These are phyloP conservation scores for Malurus splendens DNA, from an alignment of 2,797 vertebrate genomes.

Conservation along the genomic window DNA sequence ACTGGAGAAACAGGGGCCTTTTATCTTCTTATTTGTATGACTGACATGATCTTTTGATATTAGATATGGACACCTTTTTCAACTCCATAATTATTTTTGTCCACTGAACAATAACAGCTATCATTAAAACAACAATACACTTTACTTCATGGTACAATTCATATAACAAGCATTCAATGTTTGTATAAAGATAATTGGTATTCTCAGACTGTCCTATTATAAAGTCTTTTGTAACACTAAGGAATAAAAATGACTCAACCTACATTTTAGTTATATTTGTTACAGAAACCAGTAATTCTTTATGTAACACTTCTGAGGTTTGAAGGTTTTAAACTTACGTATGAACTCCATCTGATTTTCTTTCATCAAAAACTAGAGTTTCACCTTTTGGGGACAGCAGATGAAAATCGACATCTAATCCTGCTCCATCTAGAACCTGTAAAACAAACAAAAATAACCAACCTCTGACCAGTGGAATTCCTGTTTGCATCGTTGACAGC, in stretches of 20 bases:
- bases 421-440: slow-evolving; percentile 94
- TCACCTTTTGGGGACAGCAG: slow-evolving; percentile 85
- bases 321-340: slow-evolving; percentile 80
- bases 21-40: background rate
- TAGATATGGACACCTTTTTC: background rate
- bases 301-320: background rate
- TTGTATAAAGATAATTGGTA: background rate
- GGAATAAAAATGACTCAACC: background rate
- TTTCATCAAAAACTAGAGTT: slow-evolving; percentile 85
- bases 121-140: background rate
- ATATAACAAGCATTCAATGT: background rate
- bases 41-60: background rate
- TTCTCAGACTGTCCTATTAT: background rate
- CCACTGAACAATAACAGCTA: background rate
- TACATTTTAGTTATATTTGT: background rate
- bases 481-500: background rate
- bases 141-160: background rate
- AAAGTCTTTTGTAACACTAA: background rate
- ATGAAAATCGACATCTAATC: slow-evolving; percentile 91
- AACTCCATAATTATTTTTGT: background rate
- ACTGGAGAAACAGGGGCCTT: background rate
- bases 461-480: background rate
- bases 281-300: background rate
- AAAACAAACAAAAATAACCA: background rate
- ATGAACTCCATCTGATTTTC: slow-evolving; percentile 94